Evolutionary conservation across 2,797 vertebrate genomes (phyloP).

Genomic region (Phrynocephalus vlangalii): DNA sequence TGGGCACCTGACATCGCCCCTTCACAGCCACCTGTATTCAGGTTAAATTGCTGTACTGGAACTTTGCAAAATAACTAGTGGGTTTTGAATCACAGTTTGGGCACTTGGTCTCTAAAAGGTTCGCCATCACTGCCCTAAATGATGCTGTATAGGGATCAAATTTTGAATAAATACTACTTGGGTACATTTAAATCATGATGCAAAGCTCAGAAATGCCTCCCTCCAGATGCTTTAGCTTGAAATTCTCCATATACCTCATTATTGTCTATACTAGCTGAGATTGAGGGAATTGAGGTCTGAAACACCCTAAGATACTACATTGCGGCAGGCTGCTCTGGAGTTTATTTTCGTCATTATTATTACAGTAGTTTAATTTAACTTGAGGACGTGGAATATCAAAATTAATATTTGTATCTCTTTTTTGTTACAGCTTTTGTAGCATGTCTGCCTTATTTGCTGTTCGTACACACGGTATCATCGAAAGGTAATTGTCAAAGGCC

Average conservation of each 20-base stretch:
- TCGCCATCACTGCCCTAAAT: background rate
- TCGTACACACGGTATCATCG: constrained; percentile 40
- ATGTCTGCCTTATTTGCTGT: constrained; percentile 64
- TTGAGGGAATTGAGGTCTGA: background rate
- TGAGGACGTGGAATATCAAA: constrained; percentile 15
- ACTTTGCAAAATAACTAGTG: too few species aligned
- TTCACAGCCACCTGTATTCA: too few species aligned
- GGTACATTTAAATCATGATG: background rate
- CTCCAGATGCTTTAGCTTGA: background rate
- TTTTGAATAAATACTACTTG: constrained; percentile 28
- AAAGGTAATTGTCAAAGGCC: constrained; percentile 58
- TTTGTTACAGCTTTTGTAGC: constrained; percentile 69
- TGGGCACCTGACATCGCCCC: too few species aligned
- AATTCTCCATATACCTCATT: background rate
- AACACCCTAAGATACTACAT: background rate
- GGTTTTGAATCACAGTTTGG: too few species aligned
- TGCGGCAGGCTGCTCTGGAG: background rate
- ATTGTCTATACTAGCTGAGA: background rate
- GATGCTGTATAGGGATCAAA: constrained; percentile 24
- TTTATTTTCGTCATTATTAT: constrained; percentile 4
- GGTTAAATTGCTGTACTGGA: too few species aligned
- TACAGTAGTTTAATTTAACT: background rate
- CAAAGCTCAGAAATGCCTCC: background rate
- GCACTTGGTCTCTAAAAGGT: too few species aligned
- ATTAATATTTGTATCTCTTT: constrained; percentile 35